Evolutionary conservation across 2,113 vertebrate genomes (phyloP), one percentile per base, ranked within the genome.

Genomic region (Aleadryas rufinucha): DNA sequence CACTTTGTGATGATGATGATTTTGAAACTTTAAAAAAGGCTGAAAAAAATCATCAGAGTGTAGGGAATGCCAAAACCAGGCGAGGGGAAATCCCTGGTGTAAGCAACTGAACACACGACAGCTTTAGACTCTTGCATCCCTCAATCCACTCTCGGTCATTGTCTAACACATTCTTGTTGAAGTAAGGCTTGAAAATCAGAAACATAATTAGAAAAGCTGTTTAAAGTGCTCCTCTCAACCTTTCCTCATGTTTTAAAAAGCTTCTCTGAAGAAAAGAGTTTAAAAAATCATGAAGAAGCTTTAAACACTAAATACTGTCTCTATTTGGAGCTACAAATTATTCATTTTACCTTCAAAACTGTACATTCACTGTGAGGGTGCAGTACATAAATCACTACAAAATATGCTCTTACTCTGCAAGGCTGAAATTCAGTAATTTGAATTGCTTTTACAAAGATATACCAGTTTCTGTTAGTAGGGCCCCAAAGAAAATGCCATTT

Each of bases 281-380:
- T 82, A 27, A 90, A 91, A 77, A 93, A 87, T 61, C 8, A 78
- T 10, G 6, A 85, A 61, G 64, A 37, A 35, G 13, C 26, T 94
- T 69, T 90, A 85, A 92, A 87, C 35, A 76, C 52, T 92, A 59
- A 89, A 91, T 1, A 11, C 54, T 77, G 27, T 35, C 35, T 89
- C 82, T 95, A 56, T 87, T 84, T 86, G 68, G 83, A 68, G 49
- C 39, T 42, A 70, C 54, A 78, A 68, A 80, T 95, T 89, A 87
- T 82, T 90, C 21, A 80, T 84, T 93, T 84, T 83, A 57, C 72
- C 77, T 68, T 86, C 61, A 94, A 82, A 95, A 61, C 75, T 6
- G 27, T 65, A 64, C 37, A 37, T 56, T 93, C 50, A 71, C 31
- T 56, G 53, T 50, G 50, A 89, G 20, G 49, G 37, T 61, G 16